Evolutionary conservation across 2,888 invertebrate genomes (phyloP).

Genomic region (Bombylius major): DNA sequence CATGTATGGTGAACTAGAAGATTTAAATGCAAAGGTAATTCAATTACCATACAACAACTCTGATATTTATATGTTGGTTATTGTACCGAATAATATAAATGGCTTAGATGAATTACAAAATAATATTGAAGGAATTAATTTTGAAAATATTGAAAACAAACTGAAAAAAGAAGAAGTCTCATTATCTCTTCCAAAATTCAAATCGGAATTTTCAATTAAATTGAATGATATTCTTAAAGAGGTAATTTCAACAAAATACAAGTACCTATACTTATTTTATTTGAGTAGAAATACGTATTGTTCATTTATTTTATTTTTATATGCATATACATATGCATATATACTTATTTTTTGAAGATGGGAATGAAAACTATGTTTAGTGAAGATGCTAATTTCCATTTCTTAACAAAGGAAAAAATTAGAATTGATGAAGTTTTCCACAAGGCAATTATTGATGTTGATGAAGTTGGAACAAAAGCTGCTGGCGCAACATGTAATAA

Average conservation of each 20-base stretch:
- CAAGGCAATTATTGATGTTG: constrained; percentile 74
- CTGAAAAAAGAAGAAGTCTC: constrained; percentile 43
- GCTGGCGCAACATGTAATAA: constrained; percentile 55
- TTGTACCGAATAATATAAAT: constrained; percentile 53
- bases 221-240: constrained; percentile 37
- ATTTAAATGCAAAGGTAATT: constrained; percentile 43
- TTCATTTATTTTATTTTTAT: background rate
- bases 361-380: constrained; percentile 57
- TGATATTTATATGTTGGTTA: constrained; percentile 59
- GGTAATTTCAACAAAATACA: background rate
- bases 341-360: constrained; percentile 41
- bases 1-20: constrained; percentile 32
- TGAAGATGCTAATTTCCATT: constrained; percentile 45
- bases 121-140: constrained; percentile 42
- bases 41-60: constrained; percentile 58
- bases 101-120: constrained; percentile 47
- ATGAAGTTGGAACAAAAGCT: constrained; percentile 79
- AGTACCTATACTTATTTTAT: background rate
- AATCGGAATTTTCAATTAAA: constrained; percentile 45
- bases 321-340: too few species aligned
- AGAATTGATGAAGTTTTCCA: constrained; percentile 61
- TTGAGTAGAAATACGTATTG: background rate
- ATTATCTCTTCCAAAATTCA: constrained; percentile 58
- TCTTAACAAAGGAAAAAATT: constrained; percentile 40
- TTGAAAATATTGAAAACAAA: constrained; percentile 38